Evolutionary conservation across 1,140 invertebrate species (phyloP).

Genomic region (Meloidogyne floridensis): DNA sequence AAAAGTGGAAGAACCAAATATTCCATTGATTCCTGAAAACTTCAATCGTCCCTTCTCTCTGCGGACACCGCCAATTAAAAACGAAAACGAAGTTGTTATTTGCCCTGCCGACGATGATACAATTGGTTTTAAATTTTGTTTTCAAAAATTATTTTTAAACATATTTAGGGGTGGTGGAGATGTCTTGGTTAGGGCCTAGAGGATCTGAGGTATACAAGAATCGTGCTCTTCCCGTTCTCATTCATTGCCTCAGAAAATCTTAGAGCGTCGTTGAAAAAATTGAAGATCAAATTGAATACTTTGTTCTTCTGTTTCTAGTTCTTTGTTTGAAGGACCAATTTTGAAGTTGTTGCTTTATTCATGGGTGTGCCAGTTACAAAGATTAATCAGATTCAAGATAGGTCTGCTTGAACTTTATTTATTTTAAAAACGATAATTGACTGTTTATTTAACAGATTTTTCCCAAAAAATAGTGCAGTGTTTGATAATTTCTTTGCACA

Average conservation of each 20-base stretch:
- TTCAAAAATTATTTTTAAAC: neutral
- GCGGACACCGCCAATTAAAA: conserved; percentile 70
- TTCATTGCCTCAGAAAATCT: conserved; percentile 76
- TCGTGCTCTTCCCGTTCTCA: conserved; percentile 29
- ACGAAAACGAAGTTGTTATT: conserved; percentile 66
- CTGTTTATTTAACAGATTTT: no score
- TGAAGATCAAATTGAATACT: conserved; percentile 75
- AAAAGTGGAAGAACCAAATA: conserved; percentile 69
- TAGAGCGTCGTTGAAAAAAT: conserved; percentile 79
- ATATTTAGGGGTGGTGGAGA: conserved; percentile 75
- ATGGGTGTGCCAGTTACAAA: conserved; percentile 78
- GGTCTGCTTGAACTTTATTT: conserved; percentile 62
- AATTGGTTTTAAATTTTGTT: conserved; percentile 55
- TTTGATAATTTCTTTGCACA: conserved; percentile 44
- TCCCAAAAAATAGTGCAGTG: conserved; percentile 16
- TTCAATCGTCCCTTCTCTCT: conserved; percentile 68
- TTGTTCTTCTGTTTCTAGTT: conserved; percentile 75
- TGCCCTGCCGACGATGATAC: conserved; percentile 85
- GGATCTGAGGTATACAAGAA: conserved; percentile 57
- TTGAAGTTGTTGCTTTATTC: conserved; percentile 75
- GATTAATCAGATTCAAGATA: conserved; percentile 72
- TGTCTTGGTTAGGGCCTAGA: conserved; percentile 81
- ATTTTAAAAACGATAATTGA: neutral
- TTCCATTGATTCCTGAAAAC: conserved; percentile 71
- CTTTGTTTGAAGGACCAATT: conserved; percentile 39